These are phyloP conservation scores for Bellardia pandia DNA, from an alignment of 2,888 invertebrate species.

Conservation along the genomic window DNA sequence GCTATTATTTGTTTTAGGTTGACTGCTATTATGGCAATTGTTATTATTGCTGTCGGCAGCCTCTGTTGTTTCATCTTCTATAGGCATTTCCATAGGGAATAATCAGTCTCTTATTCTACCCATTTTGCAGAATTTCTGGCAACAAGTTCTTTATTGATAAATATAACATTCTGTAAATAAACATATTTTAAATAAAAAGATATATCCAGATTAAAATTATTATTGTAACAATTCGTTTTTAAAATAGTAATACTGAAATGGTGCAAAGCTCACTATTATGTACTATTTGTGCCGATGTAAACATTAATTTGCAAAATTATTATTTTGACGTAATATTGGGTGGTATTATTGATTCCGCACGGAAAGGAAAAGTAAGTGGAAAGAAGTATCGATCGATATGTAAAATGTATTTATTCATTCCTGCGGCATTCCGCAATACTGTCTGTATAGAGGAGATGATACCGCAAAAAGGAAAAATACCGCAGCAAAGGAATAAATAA, in stretches of 20 bases:
- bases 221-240: too few species aligned
- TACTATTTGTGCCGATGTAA: too few species aligned
- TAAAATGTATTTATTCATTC: too few species aligned
- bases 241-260: not conserved
- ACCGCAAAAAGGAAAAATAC: too few species aligned
- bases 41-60: constrained; percentile 68
- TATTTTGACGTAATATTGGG: too few species aligned
- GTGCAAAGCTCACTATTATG: not conserved
- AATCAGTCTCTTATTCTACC: constrained; percentile 84
- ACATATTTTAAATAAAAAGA: constrained; percentile 63
- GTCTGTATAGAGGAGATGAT: too few species aligned
- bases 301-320: too few species aligned
- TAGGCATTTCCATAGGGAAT: constrained; percentile 61
- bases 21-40: constrained; percentile 62
- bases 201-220: not conserved
- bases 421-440: too few species aligned
- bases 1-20: constrained; percentile 58
- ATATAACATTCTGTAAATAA: constrained; percentile 89
- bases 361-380: too few species aligned
- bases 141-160: constrained; percentile 94
- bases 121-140: constrained; percentile 93
- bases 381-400: too few species aligned
- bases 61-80: constrained; percentile 53
- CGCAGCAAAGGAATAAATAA: too few species aligned
- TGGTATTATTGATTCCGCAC: too few species aligned